Evolutionary conservation across 1,140 invertebrate genomes (phyloP), one percentile per base, ranked within the genome.

Genomic region (Phthorimaea operculella): DNA sequence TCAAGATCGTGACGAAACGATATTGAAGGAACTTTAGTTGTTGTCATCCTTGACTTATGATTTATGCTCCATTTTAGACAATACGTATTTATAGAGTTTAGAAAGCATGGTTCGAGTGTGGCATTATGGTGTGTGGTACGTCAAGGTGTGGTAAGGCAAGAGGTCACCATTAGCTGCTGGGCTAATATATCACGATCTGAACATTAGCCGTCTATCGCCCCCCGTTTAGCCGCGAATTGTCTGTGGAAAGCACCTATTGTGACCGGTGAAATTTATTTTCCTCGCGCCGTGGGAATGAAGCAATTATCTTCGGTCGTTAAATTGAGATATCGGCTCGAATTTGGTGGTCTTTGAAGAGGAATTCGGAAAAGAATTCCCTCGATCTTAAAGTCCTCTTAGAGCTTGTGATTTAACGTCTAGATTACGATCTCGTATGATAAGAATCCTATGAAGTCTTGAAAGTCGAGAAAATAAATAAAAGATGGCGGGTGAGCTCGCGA

Each of bases 1-100:
- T 74, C 75, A 69, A 70, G 75, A 72, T 79, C 76, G 78, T 76
- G 75, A 78, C 70, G 73, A 70, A 79, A 77, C 62, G 60, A 66
- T 72, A 73, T 74, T 69, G 69, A 73, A 76, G 74, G 75, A 63
- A 63, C 66, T 67, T 60, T 73, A 59, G 55, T 57, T 63, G 62
- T 74, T 60, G 55, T 58, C 64, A 74, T 74, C 73, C 76, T 82
- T 79, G 76, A 76, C 76, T 76, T 79, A 65, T 75, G 21, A 28
- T 28, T 28, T 79, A 65, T 63, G 59, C 52, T 60, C 62, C 49
- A 64, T 64, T 68, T 71, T 64, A 68, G 66, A 75, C 64, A 68
- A 65, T 70, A 57, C 55, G 54, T 63, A 49, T 63, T 68, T 59
- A 61, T 14, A 52, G 60, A 64, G 55, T 68, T 57, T 66, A 63